Evolutionary conservation across 2,888 invertebrate genomes (phyloP).

Genomic region (Phyllotreta striolata): DNA sequence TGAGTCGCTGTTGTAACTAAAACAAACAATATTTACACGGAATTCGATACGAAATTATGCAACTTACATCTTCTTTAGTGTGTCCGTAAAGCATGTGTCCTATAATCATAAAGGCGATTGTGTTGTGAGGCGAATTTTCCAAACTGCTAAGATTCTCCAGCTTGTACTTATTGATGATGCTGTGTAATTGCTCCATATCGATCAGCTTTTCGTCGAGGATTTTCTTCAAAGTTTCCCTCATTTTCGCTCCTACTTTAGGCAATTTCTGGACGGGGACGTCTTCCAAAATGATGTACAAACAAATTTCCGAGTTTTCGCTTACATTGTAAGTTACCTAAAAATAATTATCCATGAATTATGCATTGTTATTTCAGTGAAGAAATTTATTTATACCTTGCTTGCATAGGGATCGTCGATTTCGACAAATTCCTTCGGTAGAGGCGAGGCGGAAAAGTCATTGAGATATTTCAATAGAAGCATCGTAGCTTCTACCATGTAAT

Average conservation of each 20-base stretch:
- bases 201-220: conserved; percentile 65
- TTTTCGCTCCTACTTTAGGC: conserved; percentile 66
- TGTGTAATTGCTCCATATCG: conserved; percentile 78
- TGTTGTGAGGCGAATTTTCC: conserved; percentile 80
- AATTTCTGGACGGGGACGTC: conserved; percentile 78
- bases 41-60: background rate
- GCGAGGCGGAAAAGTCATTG: conserved; percentile 86
- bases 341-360: conserved; percentile 8
- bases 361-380: background rate
- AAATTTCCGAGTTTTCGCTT: conserved; percentile 75
- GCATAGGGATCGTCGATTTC: conserved; percentile 84
- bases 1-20: conserved; percentile 74
- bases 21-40: conserved; percentile 30
- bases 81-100: conserved; percentile 86
- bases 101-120: conserved; percentile 79
- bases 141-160: conserved; percentile 74
- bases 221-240: conserved; percentile 63
- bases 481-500: conserved; percentile 70
- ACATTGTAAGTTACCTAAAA: conserved; percentile 72
- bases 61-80: conserved; percentile 73
- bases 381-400: conserved; percentile 67
- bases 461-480: conserved; percentile 80
- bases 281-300: conserved; percentile 75
- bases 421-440: conserved; percentile 82
- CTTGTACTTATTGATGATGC: conserved; percentile 75